phyloP scores from a whole-genome alignment of 1,140 invertebrate species.

The Zeugodacus cucurbitae region DNA sequence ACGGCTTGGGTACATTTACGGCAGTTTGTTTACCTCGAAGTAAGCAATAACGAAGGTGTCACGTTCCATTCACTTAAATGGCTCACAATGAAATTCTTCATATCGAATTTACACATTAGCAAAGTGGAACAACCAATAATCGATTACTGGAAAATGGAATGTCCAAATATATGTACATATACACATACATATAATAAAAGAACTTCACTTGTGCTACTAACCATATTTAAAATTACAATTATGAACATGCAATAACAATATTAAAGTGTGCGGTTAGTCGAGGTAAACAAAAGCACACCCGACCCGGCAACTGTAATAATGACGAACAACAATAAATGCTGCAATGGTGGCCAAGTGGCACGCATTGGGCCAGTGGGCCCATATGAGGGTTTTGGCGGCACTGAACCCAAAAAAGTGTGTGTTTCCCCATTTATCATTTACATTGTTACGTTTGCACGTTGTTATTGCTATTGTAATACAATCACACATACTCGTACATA shows the following conservation, averaged over 20 bases:
- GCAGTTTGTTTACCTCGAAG: not conserved
- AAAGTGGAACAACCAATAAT: not conserved
- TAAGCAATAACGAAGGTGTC: not conserved
- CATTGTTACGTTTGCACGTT: not conserved
- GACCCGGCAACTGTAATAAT: not conserved
- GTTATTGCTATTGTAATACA: not conserved
- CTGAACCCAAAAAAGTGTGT: slow-evolving; percentile 3
- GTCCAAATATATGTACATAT: not conserved
- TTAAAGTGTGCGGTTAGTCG: not conserved
- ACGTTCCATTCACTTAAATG: not conserved
- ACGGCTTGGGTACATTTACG: not conserved
- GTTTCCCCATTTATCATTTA: not conserved
- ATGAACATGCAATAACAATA: not conserved
- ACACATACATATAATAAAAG: not conserved
- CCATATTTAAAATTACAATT: not conserved
- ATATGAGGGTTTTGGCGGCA: slow-evolving; percentile 14
- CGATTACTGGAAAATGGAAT: not conserved
- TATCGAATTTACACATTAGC: not conserved
- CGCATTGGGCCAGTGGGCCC: not conserved
- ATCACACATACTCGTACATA: not conserved
- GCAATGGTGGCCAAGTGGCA: not conserved
- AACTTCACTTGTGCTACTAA: not conserved
- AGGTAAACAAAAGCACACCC: not conserved
- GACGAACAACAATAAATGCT: not conserved
- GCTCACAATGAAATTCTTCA: not conserved